Evolutionary conservation across 1,140 invertebrate species (phyloP), one percentile per base, ranked within the genome.

Genomic region (Drosophila dunni): DNA sequence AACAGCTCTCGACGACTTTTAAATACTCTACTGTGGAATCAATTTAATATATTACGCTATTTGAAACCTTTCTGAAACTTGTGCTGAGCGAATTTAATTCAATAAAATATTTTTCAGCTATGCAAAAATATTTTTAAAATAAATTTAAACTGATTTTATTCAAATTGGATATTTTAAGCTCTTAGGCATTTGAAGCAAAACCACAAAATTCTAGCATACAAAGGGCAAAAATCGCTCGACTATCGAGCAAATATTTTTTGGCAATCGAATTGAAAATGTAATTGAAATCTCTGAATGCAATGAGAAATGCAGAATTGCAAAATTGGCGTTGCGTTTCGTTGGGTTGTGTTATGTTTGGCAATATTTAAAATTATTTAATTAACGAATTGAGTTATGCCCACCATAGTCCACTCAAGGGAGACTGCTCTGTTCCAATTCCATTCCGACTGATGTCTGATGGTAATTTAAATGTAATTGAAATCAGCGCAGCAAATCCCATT

Each of bases 361-460:
- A 89, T 88, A 89, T 88, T 89, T 84, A 84, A 88, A 84, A 88
- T 89, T 89, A 89, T 88, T 88, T 88, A 88, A 89, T 88, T 80
- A 88, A 88, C 80, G 80, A 89, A 89, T 89, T 84, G 84, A 83
- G 78, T 89, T 88, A 88, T 89, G 80, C 70, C 38, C 66, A 56
- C 61, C 50, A 76, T 64, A 64, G 54, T 60, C 67, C 40, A 29
- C 24, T 42, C 4, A 4, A 29, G 40, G 57, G 15, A 29, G 24
- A 29, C 1, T 29, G 3, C n/a, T 36, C 42, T 51, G 33, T 7
- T 40, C 54, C 17, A 29, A 58, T 36, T 3, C 13, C 36, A 10
- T 20, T 5, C 9, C 24, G 20, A 17, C 58, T 58, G 60, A 70
- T 46, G 67, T 11, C 66, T 38, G 77, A 61, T 89, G 79, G 76